Evolutionary conservation across 2,113 vertebrate species (phyloP).

Genomic region (Nothocercus nigrocapillus): DNA sequence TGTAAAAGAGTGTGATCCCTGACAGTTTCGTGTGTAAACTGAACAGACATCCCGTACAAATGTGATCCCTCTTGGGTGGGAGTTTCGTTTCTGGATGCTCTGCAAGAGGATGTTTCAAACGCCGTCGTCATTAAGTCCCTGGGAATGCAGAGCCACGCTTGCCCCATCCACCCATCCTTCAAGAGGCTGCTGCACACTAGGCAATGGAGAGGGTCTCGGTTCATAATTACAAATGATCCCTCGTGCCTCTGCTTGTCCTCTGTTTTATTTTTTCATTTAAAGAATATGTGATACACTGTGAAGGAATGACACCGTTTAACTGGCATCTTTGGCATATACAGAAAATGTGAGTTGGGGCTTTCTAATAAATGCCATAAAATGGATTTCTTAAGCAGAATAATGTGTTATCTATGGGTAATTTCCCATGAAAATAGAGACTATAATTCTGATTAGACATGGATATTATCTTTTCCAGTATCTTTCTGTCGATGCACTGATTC

Average conservation of each 20-base stretch:
- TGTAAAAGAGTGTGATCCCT: neutral
- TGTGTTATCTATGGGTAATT: constrained; percentile 47
- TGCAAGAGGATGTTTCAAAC: neutral
- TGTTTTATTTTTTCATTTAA: neutral
- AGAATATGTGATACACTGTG: neutral
- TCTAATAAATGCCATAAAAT: constrained; percentile 47
- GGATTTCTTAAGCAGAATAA: constrained; percentile 30
- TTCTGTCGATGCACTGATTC: constrained; percentile 56
- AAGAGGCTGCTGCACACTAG: neutral
- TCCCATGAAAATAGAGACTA: constrained; percentile 24
- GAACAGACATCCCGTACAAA: neutral
- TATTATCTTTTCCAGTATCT: constrained; percentile 45
- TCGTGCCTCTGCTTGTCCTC: neutral
- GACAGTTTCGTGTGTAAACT: neutral
- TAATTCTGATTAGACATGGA: constrained; percentile 49
- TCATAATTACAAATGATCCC: neutral
- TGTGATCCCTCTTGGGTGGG: neutral
- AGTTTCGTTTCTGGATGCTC: neutral
- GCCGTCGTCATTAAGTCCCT: neutral
- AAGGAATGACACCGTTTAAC: neutral
- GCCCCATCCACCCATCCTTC: accelerated
- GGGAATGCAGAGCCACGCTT: neutral
- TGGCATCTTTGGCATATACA: neutral
- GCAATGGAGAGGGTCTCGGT: neutral
- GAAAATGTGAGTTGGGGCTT: neutral